Evolutionary conservation across 1,140 invertebrate genomes (phyloP).

Genomic region (Brachionus calyciflorus): DNA sequence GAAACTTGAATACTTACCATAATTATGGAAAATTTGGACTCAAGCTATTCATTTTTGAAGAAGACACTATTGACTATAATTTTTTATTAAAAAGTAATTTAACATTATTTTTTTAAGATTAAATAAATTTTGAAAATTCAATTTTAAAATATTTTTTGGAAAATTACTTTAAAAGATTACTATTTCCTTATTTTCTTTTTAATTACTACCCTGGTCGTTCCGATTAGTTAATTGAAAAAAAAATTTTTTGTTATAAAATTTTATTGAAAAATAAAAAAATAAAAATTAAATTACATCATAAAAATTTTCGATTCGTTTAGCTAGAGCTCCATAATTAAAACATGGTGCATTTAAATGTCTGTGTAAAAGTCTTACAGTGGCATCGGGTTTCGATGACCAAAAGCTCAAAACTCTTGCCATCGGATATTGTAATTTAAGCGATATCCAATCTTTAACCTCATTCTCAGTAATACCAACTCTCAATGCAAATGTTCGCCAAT

Average conservation of each 20-base stretch:
- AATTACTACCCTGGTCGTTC: too few species aligned
- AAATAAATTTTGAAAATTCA: too few species aligned
- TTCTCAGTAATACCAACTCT: constrained; percentile 54
- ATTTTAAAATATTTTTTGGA: too few species aligned
- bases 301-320: constrained; percentile 57
- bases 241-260: not conserved
- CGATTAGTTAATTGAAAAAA: too few species aligned
- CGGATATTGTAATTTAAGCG: constrained; percentile 53
- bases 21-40: too few species aligned
- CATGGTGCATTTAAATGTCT: constrained; percentile 58
- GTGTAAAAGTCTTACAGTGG: constrained; percentile 57
- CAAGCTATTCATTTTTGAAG: too few species aligned
- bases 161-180: too few species aligned
- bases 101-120: too few species aligned
- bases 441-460: constrained; percentile 54
- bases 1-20: too few species aligned
- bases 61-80: too few species aligned
- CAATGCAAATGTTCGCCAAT: constrained; percentile 57
- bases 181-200: too few species aligned
- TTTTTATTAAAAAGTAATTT: too few species aligned
- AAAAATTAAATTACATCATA: constrained; percentile 55
- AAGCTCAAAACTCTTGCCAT: constrained; percentile 55
- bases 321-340: constrained; percentile 54
- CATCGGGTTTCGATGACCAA: constrained; percentile 55
- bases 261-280: not conserved